phyloP scores from a whole-genome alignment of 2,113 vertebrate species.

The Paradoxurus hermaphroditus region DNA sequence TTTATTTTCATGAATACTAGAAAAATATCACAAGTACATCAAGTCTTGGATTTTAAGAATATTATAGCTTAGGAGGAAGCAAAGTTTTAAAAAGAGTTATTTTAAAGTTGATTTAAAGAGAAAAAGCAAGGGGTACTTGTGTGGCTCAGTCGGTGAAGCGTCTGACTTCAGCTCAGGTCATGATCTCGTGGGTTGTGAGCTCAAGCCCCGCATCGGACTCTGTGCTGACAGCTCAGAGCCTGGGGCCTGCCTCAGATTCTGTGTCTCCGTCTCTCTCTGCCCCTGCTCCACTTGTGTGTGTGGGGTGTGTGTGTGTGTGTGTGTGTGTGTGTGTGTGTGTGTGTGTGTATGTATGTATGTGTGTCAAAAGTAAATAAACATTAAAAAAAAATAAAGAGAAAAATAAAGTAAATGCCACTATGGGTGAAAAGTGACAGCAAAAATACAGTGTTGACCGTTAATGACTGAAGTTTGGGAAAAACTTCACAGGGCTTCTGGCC shows the following conservation, averaged over 20 bases:
- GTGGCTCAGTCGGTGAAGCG: no score
- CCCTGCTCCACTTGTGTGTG: no score
- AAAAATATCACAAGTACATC: neutral
- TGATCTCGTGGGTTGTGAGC: no score
- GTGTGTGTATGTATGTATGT: no score
- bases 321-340: no score
- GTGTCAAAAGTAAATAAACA: no score
- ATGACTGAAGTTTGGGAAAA: neutral
- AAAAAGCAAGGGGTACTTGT: neutral
- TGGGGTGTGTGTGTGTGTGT: no score
- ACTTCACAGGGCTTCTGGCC: accelerated
- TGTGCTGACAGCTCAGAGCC: no score
- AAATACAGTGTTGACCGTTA: accelerated
- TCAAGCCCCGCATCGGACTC: no score
- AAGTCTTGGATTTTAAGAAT: neutral
- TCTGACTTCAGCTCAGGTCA: no score
- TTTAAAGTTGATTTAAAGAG: neutral
- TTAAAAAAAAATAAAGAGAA: neutral
- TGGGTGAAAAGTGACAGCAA: neutral
- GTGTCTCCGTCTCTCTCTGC: no score
- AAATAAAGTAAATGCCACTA: neutral
- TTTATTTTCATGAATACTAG: neutral
- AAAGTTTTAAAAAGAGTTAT: neutral
- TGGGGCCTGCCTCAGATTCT: no score
- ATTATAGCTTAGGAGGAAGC: neutral